Percentiles rank a stretch among this genome's conserved stretches.
Evolutionary conservation across 2,888 invertebrate species (phyloP).

Genomic region (Drosophila kanekoi): DNA sequence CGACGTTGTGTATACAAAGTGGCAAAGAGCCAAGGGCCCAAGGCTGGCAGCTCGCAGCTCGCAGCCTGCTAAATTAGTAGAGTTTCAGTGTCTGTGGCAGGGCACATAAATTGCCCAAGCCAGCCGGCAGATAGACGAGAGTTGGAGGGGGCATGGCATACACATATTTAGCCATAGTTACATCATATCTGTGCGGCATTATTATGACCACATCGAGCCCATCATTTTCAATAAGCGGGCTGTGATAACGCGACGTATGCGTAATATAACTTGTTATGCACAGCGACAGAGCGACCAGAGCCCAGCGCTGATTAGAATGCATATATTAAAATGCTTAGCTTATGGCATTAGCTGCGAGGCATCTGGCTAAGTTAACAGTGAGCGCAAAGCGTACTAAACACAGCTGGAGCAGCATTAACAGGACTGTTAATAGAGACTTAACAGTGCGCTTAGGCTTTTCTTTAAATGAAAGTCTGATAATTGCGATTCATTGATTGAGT

Average conservation of each 20-base stretch:
- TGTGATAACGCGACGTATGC: slow-evolving; percentile 67
- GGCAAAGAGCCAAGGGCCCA: slow-evolving; percentile 38
- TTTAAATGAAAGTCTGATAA: slow-evolving; percentile 36
- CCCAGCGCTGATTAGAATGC: slow-evolving; percentile 53
- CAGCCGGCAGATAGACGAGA: slow-evolving; percentile 4
- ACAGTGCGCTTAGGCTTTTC: slow-evolving; percentile 20
- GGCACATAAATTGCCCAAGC: slow-evolving; percentile 61
- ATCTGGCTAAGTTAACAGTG: slow-evolving; percentile 3
- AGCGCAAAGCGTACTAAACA: slow-evolving; percentile 41
- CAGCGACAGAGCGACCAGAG: slow-evolving; percentile 12
- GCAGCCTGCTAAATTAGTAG: slow-evolving; percentile 67
- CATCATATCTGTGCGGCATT: slow-evolving; percentile 29
- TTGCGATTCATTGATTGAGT: slow-evolving; percentile 40
- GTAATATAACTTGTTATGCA: slow-evolving; percentile 58
- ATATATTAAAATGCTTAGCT: slow-evolving; percentile 48
- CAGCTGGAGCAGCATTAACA: slow-evolving; percentile 20
- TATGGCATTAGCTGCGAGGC: too few species aligned
- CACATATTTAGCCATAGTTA: slow-evolving; percentile 24
- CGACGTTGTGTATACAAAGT: slow-evolving; percentile 48
- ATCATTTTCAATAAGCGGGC: slow-evolving; percentile 68
- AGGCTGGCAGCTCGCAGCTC: slow-evolving; percentile 1
- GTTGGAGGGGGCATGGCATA: slow-evolving; percentile 7
- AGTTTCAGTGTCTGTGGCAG: slow-evolving; percentile 62
- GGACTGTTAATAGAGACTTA: not conserved
- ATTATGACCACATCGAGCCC: slow-evolving; percentile 40